Percentiles rank a stretch among this genome's conserved stretches.
These are phyloP conservation scores for Leptestheria dahalacensis DNA, from an alignment of 1,140 invertebrate genomes.

Conservation along the genomic window DNA sequence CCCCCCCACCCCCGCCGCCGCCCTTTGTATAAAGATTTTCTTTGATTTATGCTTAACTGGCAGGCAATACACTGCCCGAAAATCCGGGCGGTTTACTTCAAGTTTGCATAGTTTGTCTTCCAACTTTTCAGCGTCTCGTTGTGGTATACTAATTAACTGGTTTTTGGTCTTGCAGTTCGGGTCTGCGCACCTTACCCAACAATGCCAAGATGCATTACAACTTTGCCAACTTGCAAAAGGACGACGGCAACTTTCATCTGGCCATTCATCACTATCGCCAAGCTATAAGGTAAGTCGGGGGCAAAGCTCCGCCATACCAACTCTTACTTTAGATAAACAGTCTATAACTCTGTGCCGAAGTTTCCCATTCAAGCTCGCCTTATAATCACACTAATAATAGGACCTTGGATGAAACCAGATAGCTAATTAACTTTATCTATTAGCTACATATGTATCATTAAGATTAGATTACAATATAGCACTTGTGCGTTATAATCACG, in stretches of 20 bases:
- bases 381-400: neutral
- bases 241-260: constrained; percentile 45
- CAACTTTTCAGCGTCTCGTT: constrained; percentile 15
- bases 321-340: neutral
- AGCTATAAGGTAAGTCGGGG: constrained; percentile 56
- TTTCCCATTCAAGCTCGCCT: neutral
- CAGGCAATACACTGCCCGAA: too few relatives aligned
- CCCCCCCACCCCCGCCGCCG: too few relatives aligned
- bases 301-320: too few relatives aligned
- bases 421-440: neutral
- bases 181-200: constrained; percentile 55
- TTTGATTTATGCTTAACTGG: too few relatives aligned
- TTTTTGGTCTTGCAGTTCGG: constrained; percentile 59
- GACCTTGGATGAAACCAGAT: neutral
- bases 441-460: too few relatives aligned
- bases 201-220: constrained; percentile 88
- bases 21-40: too few relatives aligned
- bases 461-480: too few relatives aligned
- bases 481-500: too few relatives aligned
- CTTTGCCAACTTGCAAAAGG: constrained; percentile 70
- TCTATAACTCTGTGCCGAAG: neutral
- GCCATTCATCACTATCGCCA: constrained; percentile 63
- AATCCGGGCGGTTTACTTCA: neutral
- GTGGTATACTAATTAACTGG: too few relatives aligned
- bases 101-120: neutral